Evolutionary conservation across 2,797 vertebrate species (phyloP), one percentile per base, ranked within the genome.

Genomic region (Cottoperca gobio): DNA sequence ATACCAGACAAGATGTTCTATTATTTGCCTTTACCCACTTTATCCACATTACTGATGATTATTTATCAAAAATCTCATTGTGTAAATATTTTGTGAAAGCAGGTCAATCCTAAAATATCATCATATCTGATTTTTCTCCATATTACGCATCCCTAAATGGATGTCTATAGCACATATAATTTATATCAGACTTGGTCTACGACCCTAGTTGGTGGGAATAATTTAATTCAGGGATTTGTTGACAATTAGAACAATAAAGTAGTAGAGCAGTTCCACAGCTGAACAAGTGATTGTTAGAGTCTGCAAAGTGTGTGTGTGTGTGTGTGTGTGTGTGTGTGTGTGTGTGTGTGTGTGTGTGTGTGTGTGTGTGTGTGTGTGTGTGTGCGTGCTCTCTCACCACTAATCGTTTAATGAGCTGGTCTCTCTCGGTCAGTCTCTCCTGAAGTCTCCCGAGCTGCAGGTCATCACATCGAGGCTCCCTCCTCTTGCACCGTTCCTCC

Each of bases 361-460:
- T 26, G 42, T 68, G 48, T 19, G 48, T 26, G 42, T 49, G 49
- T 60, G 81, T 9, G 21, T 72, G 46, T 19, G 6, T 37, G 49
- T 6, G 39, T 33, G 40, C 5, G 16, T 14, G 14, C 0, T 12
- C 13, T 81, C 97, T 96, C 91, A 99, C 98, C 95, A 95, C 92
- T 72, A 99, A 89, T 84, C 96, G 93, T 88, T 96, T 97, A 78
- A 97, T 97, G 89, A 97, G 93, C 78, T 96, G 96, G 77, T 99
- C 97, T 89, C 95, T 95, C 90, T 98, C 97, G 5, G 85, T 95
- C 86, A 99, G 86, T 84, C 95, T 95, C 82, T 96, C 96, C 93
- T 97, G 96, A 72, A 99, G 94, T 77, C 94, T 95, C 73, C 94
- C 94, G 84, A 97, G 92, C 81, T 97, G 95, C 62, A 95, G 79